A percentile compares a stretch with the other conserved stretches of the same genome.
These are phyloP conservation scores for Polyergus mexicanus DNA, from an alignment of 1,140 invertebrate genomes.

Conservation along the genomic window DNA sequence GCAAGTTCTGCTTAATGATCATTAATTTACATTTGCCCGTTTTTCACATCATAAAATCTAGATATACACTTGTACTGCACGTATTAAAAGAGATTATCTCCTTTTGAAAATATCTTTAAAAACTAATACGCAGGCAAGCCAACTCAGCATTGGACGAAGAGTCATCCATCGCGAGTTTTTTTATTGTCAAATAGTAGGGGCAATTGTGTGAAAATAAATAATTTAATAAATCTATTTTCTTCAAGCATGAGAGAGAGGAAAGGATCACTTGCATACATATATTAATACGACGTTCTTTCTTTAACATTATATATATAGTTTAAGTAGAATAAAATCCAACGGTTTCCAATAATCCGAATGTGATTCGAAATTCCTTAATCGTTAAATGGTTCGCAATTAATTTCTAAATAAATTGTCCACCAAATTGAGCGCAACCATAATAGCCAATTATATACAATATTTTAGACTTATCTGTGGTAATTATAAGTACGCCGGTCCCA, in stretches of 20 bases:
- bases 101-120: neutral
- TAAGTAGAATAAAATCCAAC: neutral
- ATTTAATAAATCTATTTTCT: neutral
- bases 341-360: neutral
- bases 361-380: neutral
- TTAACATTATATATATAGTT: too few relatives aligned
- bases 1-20: slow-evolving; percentile 53
- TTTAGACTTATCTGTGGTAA: slow-evolving; percentile 31
- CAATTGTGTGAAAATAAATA: too few relatives aligned
- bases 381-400: neutral
- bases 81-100: slow-evolving; percentile 29
- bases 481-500: slow-evolving; percentile 1
- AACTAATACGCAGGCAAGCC: neutral
- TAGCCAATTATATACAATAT: slow-evolving; percentile 15
- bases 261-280: neutral
- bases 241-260: neutral
- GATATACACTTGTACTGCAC: slow-evolving; percentile 14
- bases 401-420: slow-evolving; percentile 1
- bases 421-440: neutral
- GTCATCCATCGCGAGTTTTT: neutral
- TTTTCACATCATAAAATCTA: slow-evolving; percentile 46
- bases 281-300: neutral
- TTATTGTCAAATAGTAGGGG: neutral
- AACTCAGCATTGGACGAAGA: neutral
- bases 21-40: slow-evolving; percentile 51